Percentiles rank a stretch among this genome's conserved stretches.
Conservation (phyloP, 2,113 vertebrate genomes). For the Myrmecobius fasciatus region DNA sequence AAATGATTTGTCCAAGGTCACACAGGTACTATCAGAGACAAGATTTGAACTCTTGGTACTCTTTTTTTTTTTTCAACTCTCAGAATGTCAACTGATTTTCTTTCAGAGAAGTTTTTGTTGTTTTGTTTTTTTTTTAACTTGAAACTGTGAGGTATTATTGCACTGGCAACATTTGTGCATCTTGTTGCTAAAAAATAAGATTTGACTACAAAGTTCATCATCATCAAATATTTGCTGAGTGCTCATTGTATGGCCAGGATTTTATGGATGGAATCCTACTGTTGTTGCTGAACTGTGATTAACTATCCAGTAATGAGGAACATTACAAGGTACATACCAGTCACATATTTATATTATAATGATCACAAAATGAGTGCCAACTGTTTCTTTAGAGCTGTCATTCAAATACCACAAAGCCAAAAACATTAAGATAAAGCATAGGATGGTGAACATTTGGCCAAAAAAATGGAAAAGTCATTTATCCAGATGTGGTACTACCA, state of each 20-base stretch:
- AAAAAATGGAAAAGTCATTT: background rate
- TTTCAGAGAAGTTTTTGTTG: background rate
- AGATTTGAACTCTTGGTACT: background rate
- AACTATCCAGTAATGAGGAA: background rate
- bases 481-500: background rate
- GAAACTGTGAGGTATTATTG: background rate
- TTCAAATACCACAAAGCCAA: background rate
- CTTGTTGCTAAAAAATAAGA: background rate
- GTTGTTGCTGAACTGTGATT: background rate
- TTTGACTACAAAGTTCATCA: background rate
- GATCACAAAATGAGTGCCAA: background rate
- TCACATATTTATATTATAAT: background rate
- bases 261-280: background rate
- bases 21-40: background rate
- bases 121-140: background rate
- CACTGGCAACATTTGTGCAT: background rate
- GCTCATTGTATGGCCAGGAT: background rate
- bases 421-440: background rate
- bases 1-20: background rate
- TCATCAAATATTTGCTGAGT: background rate
- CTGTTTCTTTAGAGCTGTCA: background rate
- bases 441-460: background rate
- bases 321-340: background rate
- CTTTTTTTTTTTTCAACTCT: background rate
- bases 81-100: background rate